Conservation (phyloP, 2,888 invertebrate species). For the Nomada flava region DNA sequence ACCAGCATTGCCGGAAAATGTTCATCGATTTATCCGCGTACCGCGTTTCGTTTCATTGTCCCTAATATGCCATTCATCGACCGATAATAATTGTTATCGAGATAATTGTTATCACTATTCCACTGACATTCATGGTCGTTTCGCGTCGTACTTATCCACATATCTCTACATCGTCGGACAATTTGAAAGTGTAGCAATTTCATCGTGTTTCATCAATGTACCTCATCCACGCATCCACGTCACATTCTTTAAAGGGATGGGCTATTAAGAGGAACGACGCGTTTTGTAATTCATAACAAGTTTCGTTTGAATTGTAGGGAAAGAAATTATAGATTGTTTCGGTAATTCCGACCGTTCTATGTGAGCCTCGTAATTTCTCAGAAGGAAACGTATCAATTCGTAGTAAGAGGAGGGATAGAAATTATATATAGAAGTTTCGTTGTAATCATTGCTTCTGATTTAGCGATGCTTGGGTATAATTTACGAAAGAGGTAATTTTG, state of each 20-base stretch:
- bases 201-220: conserved; percentile 7
- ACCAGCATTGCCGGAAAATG: conserved; percentile 27
- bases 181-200: neutral
- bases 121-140: conserved; percentile 6
- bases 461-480: neutral
- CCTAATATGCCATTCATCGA: conserved; percentile 19
- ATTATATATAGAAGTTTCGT: neutral
- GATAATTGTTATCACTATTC: conserved; percentile 11
- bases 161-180: neutral
- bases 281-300: neutral
- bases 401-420: neutral
- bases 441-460: neutral
- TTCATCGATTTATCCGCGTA: neutral
- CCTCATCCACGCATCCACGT: neutral
- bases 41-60: conserved; percentile 21
- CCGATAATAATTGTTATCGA: conserved; percentile 12
- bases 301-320: neutral
- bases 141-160: neutral
- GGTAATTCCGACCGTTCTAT: neutral
- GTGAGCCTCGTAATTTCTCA: neutral
- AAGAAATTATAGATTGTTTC: neutral
- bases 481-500: conserved; percentile 32
- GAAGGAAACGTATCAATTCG: neutral
- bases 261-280: neutral
- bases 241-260: neutral